Percentiles rank a stretch among this genome's conserved stretches.
These are phyloP conservation scores for Pyrgilauda ruficollis DNA, from an alignment of 2,113 vertebrate genomes.

Conservation along the genomic window DNA sequence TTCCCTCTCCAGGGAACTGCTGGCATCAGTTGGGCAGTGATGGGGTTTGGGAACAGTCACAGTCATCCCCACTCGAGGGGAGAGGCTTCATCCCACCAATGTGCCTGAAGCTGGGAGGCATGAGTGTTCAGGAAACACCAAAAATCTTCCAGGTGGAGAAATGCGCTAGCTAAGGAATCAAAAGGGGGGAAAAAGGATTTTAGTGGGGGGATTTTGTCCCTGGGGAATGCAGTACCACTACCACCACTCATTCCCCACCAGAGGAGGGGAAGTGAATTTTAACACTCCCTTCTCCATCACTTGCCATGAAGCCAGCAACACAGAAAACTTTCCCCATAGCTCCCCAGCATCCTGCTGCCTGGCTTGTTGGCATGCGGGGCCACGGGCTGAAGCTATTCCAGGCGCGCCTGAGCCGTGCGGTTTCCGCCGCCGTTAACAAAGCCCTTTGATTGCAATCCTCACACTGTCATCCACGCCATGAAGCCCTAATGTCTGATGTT, in stretches of 20 bases:
- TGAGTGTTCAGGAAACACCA: neutral
- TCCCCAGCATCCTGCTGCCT: neutral
- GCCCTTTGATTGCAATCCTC: conserved; percentile 57
- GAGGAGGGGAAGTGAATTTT: neutral
- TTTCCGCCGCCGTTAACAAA: conserved; percentile 1
- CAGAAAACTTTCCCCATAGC: neutral
- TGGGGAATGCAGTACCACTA: neutral
- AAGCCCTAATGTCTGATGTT: conserved; percentile 41
- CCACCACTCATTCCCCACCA: fast-evolving
- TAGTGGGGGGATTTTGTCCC: neutral
- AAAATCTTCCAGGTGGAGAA: neutral
- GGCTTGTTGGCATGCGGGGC: neutral
- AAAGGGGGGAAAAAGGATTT: neutral
- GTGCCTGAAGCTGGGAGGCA: fast-evolving
- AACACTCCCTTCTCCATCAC: neutral
- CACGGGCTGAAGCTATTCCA: neutral
- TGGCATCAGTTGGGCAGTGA: neutral
- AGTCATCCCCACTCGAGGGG: fast-evolving
- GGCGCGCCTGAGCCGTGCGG: neutral
- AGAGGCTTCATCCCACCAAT: neutral
- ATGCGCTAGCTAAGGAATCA: neutral
- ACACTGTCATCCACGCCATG: neutral
- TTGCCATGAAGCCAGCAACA: neutral
- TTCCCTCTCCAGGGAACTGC: fast-evolving
- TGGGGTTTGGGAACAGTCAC: neutral